Evolutionary conservation across 1,140 invertebrate genomes (phyloP), one percentile per base, ranked within the genome.

Genomic region (Ooceraea biroi): DNA sequence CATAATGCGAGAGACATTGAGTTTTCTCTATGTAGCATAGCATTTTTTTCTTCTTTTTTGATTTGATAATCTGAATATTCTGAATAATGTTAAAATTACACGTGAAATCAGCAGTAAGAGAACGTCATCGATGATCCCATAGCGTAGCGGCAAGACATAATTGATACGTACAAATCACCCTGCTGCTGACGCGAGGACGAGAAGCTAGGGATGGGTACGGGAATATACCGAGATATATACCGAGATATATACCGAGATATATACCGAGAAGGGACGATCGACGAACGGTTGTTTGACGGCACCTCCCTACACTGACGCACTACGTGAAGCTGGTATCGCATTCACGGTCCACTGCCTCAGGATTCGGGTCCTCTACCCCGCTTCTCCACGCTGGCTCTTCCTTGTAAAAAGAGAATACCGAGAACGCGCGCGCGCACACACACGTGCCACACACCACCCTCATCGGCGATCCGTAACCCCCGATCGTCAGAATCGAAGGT

Each of bases 151-250:
- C 11, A 30, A 58, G 84, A 80, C 76, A 44, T 86, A 92, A 91
- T 92, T 92, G 90, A 92, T 91, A 90, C 87, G 83, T 87, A 92
- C 90, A 92, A 90, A 92, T 92, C 82, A 89, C 84, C 77, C 89
- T 84, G 85, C 80, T 68, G 85, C 71, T 83, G 90, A 88, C 86
- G 85, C 74, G 77, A 73, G 44, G 63, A 82, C 83, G 61, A 76
- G 73, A 78, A 69, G 12, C 44, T 17, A 50, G 73, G 58, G 58
- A 65, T 77, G 58, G 68, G 76, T 52, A 68, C 44, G 84, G 88
- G 82, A 61, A 65, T 71, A 74, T 76, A 85, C 74, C 63, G 69
- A 73, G 74, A 85, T n/a, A n/a, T n/a, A n/a, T n/a, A n/a, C n/a
- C n/a, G n/a, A n/a, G n/a, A n/a, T n/a, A n/a, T n/a, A n/a, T n/a